A percentile compares a stretch with the other conserved stretches of the same genome.
Evolutionary conservation across 2,113 vertebrate species (phyloP).

Genomic region (Menura novaehollandiae): DNA sequence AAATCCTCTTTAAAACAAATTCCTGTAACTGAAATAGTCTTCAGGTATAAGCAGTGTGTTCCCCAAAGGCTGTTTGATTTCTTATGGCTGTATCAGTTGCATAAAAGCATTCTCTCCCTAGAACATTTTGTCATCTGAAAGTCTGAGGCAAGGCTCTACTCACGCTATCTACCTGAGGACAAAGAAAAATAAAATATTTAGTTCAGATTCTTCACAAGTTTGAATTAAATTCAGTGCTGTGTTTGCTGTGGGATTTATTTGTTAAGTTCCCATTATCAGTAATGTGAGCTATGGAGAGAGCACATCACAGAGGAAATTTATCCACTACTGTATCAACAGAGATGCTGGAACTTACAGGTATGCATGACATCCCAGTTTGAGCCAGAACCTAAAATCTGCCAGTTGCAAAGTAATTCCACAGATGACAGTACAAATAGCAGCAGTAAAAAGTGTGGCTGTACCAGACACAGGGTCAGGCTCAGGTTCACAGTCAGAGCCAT

Average conservation of each 20-base stretch:
- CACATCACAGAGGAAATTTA: background rate
- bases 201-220: background rate
- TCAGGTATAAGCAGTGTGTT: background rate
- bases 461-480: background rate
- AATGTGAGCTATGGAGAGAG: background rate
- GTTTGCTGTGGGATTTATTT: background rate
- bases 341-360: accelerated
- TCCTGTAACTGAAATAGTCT: background rate
- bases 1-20: background rate
- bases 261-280: background rate
- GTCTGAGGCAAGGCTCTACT: background rate
- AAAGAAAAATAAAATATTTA: background rate
- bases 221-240: background rate
- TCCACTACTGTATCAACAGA: background rate
- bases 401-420: background rate
- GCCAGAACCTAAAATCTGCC: background rate
- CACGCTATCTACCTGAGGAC: background rate
- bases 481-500: background rate
- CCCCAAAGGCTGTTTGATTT: background rate
- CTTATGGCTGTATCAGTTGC: background rate
- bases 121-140: background rate
- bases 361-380: background rate
- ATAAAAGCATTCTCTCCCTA: background rate
- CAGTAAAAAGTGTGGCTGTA: background rate
- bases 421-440: background rate